Percentiles rank a stretch among this genome's conserved stretches.
These are phyloP conservation scores for Ectemnius lituratus DNA, from an alignment of 2,888 invertebrate species.

Conservation along the genomic window DNA sequence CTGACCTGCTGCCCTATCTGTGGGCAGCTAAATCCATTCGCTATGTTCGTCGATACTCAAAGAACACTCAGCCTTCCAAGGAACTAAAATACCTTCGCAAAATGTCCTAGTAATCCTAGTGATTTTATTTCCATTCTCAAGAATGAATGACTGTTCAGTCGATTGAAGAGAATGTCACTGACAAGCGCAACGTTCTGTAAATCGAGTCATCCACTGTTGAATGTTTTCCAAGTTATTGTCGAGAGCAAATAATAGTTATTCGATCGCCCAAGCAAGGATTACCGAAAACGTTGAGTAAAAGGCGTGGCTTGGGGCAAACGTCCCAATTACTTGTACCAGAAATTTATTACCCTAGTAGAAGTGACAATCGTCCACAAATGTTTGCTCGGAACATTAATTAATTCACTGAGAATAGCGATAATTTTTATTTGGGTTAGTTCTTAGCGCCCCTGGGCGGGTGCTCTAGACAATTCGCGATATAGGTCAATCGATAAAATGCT, in stretches of 20 bases:
- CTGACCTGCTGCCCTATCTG: slow-evolving; percentile 70
- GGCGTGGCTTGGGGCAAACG: background rate
- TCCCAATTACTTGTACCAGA: background rate
- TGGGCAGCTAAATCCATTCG: slow-evolving; percentile 63
- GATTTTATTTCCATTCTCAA: no score
- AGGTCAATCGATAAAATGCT: slow-evolving; percentile 72
- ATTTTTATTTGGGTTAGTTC: slow-evolving; percentile 61
- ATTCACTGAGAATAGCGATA: background rate
- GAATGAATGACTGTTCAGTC: no score
- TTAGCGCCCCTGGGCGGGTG: slow-evolving; percentile 64
- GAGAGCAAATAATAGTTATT: no score
- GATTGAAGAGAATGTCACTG: no score
- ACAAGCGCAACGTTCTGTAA: no score
- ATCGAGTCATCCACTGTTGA: no score
- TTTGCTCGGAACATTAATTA: background rate
- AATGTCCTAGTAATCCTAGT: no score
- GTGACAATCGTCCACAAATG: no score
- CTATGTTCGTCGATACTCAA: slow-evolving; percentile 64
- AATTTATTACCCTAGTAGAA: no score
- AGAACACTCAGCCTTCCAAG: slow-evolving; percentile 33
- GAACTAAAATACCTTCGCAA: background rate
- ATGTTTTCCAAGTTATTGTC: no score
- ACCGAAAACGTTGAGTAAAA: background rate
- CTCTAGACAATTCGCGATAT: slow-evolving; percentile 67
- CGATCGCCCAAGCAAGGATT: background rate